Base-by-base conservation (phyloP, 2,113 vertebrate genomes). In the Apaloderma vittatum region DNA sequence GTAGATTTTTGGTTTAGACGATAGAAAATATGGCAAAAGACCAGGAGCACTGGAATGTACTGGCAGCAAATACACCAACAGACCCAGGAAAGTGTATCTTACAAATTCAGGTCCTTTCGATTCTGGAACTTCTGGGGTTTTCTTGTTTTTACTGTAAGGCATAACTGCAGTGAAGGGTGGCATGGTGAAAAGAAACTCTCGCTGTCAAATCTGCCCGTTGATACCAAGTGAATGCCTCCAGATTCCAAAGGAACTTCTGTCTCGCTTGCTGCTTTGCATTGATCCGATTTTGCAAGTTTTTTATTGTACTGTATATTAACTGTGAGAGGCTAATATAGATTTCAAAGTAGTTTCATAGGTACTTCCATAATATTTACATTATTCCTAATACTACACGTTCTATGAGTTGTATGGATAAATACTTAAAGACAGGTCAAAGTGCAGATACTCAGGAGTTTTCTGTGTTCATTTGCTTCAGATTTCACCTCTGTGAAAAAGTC, bases 241-340 rank as follows among this genome's bases (percentile, higher is more conserved):
- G 72, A 92, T 96, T 96, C 87, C 96, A 86, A 40, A 78, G 67
- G 83, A 94, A 83, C 93, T 52, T 86, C 54, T 72, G 67, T 80
- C 68, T 82, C 75, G 62, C 62, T 79, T 88, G 80, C 88, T 96
- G 88, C 87, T 97, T 96, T 90, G 78, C 90, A 85, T 43, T 82
- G 48, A 90, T 89, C 59, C 57, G 48, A 48, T 93, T 96, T 89
- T 87, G 74, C 63, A 94, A 90, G 29, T 75, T 84, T 74, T 12
- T 93, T 77, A 48, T 79, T 91, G 88, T 96, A 78, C 87, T 93
- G 63, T 83, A 54, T 90, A 66, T 96, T 89, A 85, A 92, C 88
- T 92, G 80, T 91, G 80, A 81, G 77, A 87, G 67, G 79, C 90
- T 71, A 72, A 86, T 54, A 26, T 11, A 79, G 58, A 68, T 88